These are phyloP conservation scores for Baccha elongata DNA, from an alignment of 2,888 invertebrate genomes.

Conservation along the genomic window DNA sequence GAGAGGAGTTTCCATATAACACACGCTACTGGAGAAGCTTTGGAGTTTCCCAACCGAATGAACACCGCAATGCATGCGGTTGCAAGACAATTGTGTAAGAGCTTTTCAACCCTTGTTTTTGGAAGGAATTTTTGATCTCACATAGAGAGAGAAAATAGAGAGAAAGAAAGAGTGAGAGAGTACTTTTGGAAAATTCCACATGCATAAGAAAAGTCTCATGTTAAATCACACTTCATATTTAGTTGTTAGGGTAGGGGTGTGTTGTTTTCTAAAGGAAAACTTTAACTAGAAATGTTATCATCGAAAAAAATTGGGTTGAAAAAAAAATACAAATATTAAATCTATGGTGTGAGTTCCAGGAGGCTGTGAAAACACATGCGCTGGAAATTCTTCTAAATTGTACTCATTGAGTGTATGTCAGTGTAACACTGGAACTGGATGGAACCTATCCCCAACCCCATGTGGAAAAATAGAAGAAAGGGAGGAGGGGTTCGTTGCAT, in stretches of 20 bases:
- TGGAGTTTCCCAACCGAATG: conserved; percentile 70
- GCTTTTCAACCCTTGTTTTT: conserved; percentile 52
- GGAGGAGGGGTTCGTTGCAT: conserved; percentile 35
- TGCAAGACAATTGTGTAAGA: conserved; percentile 46
- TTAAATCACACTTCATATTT: conserved; percentile 37
- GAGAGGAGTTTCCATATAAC: conserved; percentile 60
- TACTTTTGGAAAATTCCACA: conserved; percentile 24
- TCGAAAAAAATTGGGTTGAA: conserved; percentile 58
- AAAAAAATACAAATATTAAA: conserved; percentile 11
- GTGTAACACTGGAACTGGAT: conserved; percentile 65
- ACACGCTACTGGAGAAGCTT: conserved; percentile 66
- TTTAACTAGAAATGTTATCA: conserved; percentile 44
- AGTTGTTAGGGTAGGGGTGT: conserved; percentile 28
- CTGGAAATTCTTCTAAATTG: conserved; percentile 60
- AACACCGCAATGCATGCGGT: conserved; percentile 67
- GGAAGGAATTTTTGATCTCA: conserved; percentile 9
- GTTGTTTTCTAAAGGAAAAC: conserved; percentile 51
- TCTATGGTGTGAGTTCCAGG: conserved; percentile 59
- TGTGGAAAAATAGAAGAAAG: not conserved
- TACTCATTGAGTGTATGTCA: conserved; percentile 56
- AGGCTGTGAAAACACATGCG: conserved; percentile 59
- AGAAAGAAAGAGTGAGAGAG: not conserved
- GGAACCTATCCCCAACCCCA: conserved; percentile 16
- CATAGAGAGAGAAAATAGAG: conserved; percentile 3
- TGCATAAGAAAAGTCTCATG: conserved; percentile 44